Conservation (phyloP, 2,113 vertebrate species). For the Heliornis fulica region DNA sequence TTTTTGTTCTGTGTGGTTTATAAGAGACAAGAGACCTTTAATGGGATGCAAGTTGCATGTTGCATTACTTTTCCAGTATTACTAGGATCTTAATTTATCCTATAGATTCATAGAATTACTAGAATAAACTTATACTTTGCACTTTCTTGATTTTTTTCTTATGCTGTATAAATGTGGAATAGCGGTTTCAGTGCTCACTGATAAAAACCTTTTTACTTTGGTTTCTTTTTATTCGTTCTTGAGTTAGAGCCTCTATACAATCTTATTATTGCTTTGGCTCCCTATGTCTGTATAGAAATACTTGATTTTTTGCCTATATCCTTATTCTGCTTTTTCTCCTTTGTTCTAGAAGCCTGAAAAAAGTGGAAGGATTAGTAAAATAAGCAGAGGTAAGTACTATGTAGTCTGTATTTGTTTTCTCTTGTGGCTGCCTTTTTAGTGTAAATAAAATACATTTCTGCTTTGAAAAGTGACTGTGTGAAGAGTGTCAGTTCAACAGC, state of each 20-base stretch:
- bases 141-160: neutral
- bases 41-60: neutral
- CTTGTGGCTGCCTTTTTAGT: neutral
- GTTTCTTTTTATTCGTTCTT: neutral
- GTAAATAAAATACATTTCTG: neutral
- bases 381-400: conserved; percentile 65
- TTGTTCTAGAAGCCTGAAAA: conserved; percentile 62
- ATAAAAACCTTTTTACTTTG: neutral
- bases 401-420: neutral
- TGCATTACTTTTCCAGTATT: neutral
- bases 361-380: conserved; percentile 33
- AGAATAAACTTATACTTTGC: neutral
- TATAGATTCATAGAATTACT: neutral
- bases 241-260: neutral
- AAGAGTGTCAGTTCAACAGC: neutral
- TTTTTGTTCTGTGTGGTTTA: neutral
- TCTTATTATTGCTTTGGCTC: neutral
- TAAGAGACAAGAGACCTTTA: neutral
- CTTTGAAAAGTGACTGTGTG: neutral
- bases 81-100: neutral
- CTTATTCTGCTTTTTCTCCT: neutral
- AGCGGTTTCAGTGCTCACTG: neutral
- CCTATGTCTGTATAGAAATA: neutral
- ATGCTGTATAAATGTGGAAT: neutral
- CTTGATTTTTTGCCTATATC: neutral